A percentile compares a stretch with the other conserved stretches of the same genome.
phyloP scores from a whole-genome alignment of 2,113 vertebrate genomes.

The Clupea harengus region DNA sequence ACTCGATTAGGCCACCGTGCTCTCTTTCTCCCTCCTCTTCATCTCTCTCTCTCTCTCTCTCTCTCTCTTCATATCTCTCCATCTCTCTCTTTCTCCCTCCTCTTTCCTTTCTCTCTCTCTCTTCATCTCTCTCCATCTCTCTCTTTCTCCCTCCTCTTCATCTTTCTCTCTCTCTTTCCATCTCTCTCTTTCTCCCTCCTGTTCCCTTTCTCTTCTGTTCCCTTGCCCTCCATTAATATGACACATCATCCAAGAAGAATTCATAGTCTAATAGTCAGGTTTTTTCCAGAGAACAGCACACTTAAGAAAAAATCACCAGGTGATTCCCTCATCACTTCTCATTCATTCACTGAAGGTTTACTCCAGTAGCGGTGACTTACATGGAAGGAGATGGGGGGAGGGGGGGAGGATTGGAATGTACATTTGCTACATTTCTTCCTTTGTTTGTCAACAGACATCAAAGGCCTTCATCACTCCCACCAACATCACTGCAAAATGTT shows the following conservation, averaged over 20 bases:
- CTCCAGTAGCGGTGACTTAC: too few species aligned
- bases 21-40: neutral
- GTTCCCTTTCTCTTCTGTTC: neutral
- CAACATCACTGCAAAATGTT: neutral
- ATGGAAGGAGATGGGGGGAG: too few species aligned
- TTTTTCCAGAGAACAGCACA: neutral
- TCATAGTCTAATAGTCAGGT: neutral
- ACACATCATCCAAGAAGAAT: neutral
- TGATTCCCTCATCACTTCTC: neutral
- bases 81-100: neutral
- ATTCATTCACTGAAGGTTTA: neutral
- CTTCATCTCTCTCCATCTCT: constrained; percentile 2
- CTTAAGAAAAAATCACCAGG: neutral
- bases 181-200: neutral
- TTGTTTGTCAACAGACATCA: neutral
- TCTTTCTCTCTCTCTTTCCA: neutral
- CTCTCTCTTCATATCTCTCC: too few species aligned
- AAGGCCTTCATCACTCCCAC: neutral
- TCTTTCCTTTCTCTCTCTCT: constrained; percentile 5
- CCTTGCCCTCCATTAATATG: neutral
- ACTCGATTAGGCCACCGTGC: neutral
- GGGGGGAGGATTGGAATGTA: neutral
- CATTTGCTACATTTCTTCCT: too few species aligned
- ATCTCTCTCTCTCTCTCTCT: neutral
- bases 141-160: neutral